Base-by-base conservation (phyloP, 2,888 invertebrate species). In the Sarcophaga caerulescens region DNA sequence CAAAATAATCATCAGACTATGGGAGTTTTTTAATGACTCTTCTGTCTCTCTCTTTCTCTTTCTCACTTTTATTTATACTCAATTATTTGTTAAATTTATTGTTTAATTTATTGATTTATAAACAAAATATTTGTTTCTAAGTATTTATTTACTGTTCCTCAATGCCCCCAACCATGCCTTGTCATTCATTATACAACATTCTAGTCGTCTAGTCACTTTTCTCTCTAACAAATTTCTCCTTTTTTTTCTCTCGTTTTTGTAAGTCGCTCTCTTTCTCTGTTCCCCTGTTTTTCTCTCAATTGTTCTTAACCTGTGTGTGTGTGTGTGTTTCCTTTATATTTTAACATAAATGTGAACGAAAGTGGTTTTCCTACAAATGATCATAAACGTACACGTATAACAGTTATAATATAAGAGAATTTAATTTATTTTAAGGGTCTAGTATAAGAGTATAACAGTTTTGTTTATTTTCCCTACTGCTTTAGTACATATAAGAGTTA, bases 11-110 rank as follows among this genome's bases (percentile, higher is more conserved):
- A 35, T 35, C 35, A 35, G 35, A 35, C 35, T 35, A 35, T 35
- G 85, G 88, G 89, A 57, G 90, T 88, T 75, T 92, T 88, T 83
- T 91, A 90, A 89, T 88, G 62, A 81, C 47, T 47, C 19, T 35
- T 75, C 12, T 17, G 12, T 52, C 45, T 65, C 10, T n/a, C n/a
- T n/a, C n/a, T n/a, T n/a, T n/a, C 45, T 65, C 10, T 23, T 12
- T 21, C 63, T 63, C 44, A 21, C 23, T 79, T 52, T 70, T 77
- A 66, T 81, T 81, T 73, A 59, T 62, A 8, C 21, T 4, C 52
- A 80, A 19, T 85, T 57, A 25, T 47, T 14, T n/a, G n/a, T 68
- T 59, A 68, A 52, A 8, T 68, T 81, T 60, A 62, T n/a, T 62
- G n/a, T 12, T 10, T 25, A 25, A 25, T 63, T 35, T 25, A n/a